Base-by-base conservation (phyloP, 2,888 invertebrate species). In the Synanthedon myopaeformis region DNA sequence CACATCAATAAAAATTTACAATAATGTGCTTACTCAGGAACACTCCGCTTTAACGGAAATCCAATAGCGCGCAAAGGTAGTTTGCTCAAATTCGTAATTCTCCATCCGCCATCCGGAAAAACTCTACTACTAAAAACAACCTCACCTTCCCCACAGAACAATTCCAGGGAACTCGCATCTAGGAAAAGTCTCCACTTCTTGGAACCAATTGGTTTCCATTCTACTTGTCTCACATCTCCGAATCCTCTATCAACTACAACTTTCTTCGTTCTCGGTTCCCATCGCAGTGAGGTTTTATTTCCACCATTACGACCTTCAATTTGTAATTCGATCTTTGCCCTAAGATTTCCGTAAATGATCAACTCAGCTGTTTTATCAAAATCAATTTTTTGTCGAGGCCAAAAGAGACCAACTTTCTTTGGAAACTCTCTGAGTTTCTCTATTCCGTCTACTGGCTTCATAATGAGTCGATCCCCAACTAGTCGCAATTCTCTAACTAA, bases 81-180 rank as follows among this genome's bases (percentile, higher is more conserved):
- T 4, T 67, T 60, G 45, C 82, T 78, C 8, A 69, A 53, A 70
- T 82, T 87, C 0, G 65, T 79, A 0, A 87, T 57, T 13, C 57
- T 65, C 84, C 85, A 85, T 5, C 70, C 72, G 6, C 84, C 84
- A 3, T 76, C 69, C 41, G 83, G 80, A 53, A 67, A 84, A 1
- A 79, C 70, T 52, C 87, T 70, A n/a, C 69, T 74, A 56, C 86
- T 87, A 60, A 87, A 83, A 0, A 86, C 85, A 1, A 80, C 84
- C 54, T 86, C 87, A 0, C 87, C 87, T 58, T 82, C 80, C 0
- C 87, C 86, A 52, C 86, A 86, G 65, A 87, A 87, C 49, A 85
- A 57, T 58, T 87, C 87, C 54, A 87, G 35, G 2, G 85, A 84
- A 60, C 84, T 83, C 3, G 85, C 68, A 54, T 87, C 87, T 4